Percentiles rank a stretch among this genome's conserved stretches.
Evolutionary conservation across 2,888 invertebrate genomes (phyloP).

Genomic region (Hylaea fasciaria): DNA sequence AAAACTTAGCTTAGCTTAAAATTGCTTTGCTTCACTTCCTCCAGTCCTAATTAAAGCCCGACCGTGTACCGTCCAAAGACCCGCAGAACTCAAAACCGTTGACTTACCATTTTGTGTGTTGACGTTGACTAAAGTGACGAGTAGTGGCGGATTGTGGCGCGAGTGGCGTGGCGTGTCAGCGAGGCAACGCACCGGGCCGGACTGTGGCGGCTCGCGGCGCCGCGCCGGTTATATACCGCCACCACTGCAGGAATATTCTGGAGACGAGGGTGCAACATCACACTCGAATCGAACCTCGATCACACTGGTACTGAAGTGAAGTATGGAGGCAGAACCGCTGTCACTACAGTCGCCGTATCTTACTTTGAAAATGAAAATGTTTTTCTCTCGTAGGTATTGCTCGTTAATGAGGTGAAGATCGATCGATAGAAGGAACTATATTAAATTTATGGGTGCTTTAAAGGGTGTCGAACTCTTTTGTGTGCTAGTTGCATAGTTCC

Average conservation of each 20-base stretch:
- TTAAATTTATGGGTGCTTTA: too few species aligned
- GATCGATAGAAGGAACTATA: too few species aligned
- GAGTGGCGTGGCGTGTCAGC: constrained; percentile 37
- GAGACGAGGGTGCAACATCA: constrained; percentile 8
- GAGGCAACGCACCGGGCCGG: constrained; percentile 17
- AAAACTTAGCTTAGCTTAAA: neutral
- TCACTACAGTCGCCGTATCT: too few species aligned
- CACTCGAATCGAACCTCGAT: neutral
- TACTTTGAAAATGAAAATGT: too few species aligned
- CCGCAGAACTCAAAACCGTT: constrained; percentile 13
- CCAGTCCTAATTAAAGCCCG: constrained; percentile 24
- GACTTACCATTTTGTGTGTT: constrained; percentile 41
- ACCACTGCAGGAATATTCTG: constrained; percentile 57
- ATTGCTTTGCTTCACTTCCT: constrained; percentile 29
- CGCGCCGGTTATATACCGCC: constrained; percentile 55
- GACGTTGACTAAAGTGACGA: constrained; percentile 4
- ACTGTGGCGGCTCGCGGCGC: constrained; percentile 5
- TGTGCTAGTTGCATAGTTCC: too few species aligned
- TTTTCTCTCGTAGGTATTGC: too few species aligned
- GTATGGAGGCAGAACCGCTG: too few species aligned
- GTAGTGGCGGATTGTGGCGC: constrained; percentile 32
- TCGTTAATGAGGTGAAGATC: too few species aligned
- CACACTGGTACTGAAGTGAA: too few species aligned
- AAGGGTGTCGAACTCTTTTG: too few species aligned
- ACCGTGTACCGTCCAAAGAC: constrained; percentile 28